Base-by-base conservation (phyloP, 2,888 invertebrate species). In the Euzophera pinguis region DNA sequence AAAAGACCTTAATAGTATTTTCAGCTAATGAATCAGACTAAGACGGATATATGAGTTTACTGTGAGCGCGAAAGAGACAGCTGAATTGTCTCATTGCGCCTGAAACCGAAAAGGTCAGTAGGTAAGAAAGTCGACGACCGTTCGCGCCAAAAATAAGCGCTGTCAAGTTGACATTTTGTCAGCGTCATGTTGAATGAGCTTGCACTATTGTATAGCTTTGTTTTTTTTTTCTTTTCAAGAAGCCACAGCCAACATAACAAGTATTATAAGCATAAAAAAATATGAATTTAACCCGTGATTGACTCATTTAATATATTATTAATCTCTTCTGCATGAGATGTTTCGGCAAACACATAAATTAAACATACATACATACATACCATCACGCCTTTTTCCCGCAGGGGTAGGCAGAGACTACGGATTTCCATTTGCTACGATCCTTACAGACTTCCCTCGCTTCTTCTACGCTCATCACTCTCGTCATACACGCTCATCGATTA, bases 1-100 rank as follows among this genome's bases (percentile, higher is more conserved):
- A 17, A 14, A 13, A 16, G 35, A 1, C 22, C 10, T 17, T 34
- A 34, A 47, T 12, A 52, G 38, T 52, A 52, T 55, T 59, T 59
- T 54, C 54, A 48, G 58, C 71, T 74, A 78, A 75, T 73, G 72
- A 78, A 59, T 65, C 51, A 32, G 61, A 72, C 34, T 6, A 68
- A 62, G 69, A 76, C 58, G 17, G 8, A 14, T 47, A 39, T 61
- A 67, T 52, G 51, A 35, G 9, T 7, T 35, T 17, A 4, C 1
- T 3, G 1, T 13, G 37, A 1, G 62, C 29, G 52, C 12, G 58
- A 74, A 13, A 53, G 64, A 56, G 75, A 71, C 55, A 50, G 52
- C 0, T 56, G 38, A 60, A 59, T 16, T 50, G 50, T 48, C 56
- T 60, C 57, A 63, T 59, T 64, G 59, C 62, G 41, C 42, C 64